Percentiles rank a stretch among this genome's conserved stretches.
These are phyloP conservation scores for Caenorhabditis imperialis DNA, from an alignment of 2,888 invertebrate species.

Conservation along the genomic window DNA sequence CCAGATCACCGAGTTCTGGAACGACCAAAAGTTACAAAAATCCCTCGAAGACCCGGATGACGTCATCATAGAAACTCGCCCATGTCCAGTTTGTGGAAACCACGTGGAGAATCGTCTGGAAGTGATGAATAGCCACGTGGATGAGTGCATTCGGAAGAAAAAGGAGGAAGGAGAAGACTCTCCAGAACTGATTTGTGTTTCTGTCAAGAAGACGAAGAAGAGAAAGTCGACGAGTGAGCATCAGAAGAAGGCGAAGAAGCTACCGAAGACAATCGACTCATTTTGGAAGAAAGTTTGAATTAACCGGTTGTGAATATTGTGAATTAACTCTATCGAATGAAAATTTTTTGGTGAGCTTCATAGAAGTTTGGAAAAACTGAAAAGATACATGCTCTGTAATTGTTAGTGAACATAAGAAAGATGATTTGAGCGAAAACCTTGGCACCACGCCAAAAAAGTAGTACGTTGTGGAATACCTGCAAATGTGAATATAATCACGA, in stretches of 20 bases:
- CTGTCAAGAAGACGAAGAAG: slow-evolving; percentile 20
- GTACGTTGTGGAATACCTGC: too few species aligned
- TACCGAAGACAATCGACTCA: slow-evolving; percentile 29
- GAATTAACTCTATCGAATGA: too few species aligned
- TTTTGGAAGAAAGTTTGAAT: slow-evolving; percentile 39
- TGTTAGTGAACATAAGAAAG: too few species aligned
- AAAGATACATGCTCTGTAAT: too few species aligned
- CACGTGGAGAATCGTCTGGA: slow-evolving; percentile 36
- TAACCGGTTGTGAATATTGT: neutral
- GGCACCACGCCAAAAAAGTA: too few species aligned
- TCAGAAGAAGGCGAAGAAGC: slow-evolving; percentile 20
- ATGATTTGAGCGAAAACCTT: too few species aligned
- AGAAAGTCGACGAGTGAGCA: slow-evolving; percentile 11
- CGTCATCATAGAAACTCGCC: slow-evolving; percentile 15
- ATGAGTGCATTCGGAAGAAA: slow-evolving; percentile 54
- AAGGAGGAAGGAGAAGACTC: slow-evolving; percentile 4
- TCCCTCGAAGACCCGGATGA: slow-evolving; percentile 15
- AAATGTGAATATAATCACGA: too few species aligned
- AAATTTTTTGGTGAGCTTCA: too few species aligned
- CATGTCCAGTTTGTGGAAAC: slow-evolving; percentile 56
- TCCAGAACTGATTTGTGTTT: slow-evolving; percentile 42
- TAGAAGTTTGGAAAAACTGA: too few species aligned
- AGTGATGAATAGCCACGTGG: slow-evolving; percentile 59
- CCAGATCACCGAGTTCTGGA: slow-evolving; percentile 59
- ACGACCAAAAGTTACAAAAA: slow-evolving; percentile 18